Percentiles rank a stretch among this genome's conserved stretches.
phyloP scores from a whole-genome alignment of 2,113 vertebrate species.

The Struthio camelus region DNA sequence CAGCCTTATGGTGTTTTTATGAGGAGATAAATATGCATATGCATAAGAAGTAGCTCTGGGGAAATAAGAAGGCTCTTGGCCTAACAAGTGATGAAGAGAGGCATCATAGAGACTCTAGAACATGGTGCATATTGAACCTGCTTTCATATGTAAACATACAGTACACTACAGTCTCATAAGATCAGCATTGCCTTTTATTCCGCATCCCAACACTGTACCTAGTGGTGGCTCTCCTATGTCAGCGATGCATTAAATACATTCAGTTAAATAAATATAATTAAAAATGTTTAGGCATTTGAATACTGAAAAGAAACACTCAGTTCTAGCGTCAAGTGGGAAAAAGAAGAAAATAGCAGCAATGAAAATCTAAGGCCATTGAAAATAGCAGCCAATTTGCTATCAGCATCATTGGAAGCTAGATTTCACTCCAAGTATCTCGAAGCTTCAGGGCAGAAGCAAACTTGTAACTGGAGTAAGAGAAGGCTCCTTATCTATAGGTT shows the following conservation, averaged over 20 bases:
- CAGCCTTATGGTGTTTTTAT: constrained; percentile 59
- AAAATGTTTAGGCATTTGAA: neutral
- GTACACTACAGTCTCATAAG: constrained; percentile 15
- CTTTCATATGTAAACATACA: constrained; percentile 66
- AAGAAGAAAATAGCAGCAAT: neutral
- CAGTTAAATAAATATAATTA: neutral
- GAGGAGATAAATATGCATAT: constrained; percentile 48
- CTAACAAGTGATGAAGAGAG: constrained; percentile 45
- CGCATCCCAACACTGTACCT: neutral
- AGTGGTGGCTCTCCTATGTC: neutral
- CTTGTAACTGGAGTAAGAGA: neutral
- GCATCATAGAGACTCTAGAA: constrained; percentile 36
- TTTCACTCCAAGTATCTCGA: neutral
- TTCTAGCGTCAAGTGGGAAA: neutral
- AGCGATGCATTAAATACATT: neutral
- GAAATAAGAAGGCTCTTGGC: constrained; percentile 63
- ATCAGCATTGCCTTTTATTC: constrained; percentile 36
- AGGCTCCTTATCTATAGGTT: neutral
- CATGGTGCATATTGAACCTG: constrained; percentile 41
- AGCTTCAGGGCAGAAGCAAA: neutral
- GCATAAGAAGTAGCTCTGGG: constrained; percentile 62
- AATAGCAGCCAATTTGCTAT: neutral
- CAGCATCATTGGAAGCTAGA: neutral
- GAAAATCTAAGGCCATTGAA: neutral
- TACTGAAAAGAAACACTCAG: neutral